Percentiles rank a stretch among this genome's conserved stretches.
phyloP scores from a whole-genome alignment of 2,888 invertebrate genomes.

The Agrilus cyanescens region DNA sequence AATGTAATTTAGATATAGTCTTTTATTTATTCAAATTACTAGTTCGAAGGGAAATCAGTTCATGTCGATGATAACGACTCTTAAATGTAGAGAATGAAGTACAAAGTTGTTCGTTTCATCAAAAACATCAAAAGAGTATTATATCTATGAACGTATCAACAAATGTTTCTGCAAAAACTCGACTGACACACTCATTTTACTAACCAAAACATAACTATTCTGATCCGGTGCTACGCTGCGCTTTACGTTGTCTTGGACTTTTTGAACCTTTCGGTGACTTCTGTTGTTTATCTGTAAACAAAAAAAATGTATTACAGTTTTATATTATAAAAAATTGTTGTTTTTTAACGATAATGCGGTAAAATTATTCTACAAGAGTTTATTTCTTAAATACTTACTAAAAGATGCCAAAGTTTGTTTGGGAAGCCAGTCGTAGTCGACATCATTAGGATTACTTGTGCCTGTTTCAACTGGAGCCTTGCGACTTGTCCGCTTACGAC shows the following conservation, averaged over 20 bases:
- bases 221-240: constrained; percentile 60
- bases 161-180: constrained; percentile 4
- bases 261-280: constrained; percentile 56
- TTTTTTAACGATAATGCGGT: neutral
- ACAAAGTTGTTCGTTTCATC: constrained; percentile 2
- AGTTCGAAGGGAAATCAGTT: too few species aligned
- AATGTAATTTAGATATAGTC: too few species aligned
- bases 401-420: constrained; percentile 74
- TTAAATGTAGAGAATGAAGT: too few species aligned
- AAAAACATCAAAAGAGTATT: constrained; percentile 6
- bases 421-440: constrained; percentile 98
- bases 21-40: too few species aligned
- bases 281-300: constrained; percentile 37
- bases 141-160: constrained; percentile 10
- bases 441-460: constrained; percentile 76
- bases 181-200: too few species aligned
- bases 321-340: neutral
- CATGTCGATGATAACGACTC: too few species aligned
- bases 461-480: constrained; percentile 73
- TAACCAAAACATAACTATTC: constrained; percentile 21
- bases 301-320: neutral
- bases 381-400: constrained; percentile 48
- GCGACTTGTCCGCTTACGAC: constrained; percentile 53
- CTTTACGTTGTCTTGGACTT: constrained; percentile 68
- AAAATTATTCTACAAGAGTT: neutral